A percentile compares a stretch with the other conserved stretches of the same genome.
Conservation (phyloP, 2,888 invertebrate genomes). For the Neoascia interrupta region DNA sequence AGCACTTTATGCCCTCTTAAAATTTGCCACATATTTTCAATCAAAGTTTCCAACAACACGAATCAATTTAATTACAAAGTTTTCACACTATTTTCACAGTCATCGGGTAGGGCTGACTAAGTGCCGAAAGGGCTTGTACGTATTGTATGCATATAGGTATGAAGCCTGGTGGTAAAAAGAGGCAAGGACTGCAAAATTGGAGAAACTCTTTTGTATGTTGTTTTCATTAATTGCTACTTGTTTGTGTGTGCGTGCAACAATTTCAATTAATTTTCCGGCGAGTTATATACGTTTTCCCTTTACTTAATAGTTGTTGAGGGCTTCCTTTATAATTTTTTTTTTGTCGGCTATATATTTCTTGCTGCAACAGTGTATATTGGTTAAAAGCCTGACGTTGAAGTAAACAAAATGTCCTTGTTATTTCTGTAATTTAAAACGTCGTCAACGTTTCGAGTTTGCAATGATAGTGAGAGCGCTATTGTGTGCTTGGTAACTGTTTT, state of each 20-base stretch:
- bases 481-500: conserved; percentile 55
- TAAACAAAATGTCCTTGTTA: conserved; percentile 51
- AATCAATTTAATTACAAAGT: conserved; percentile 64
- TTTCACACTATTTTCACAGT: conserved; percentile 54
- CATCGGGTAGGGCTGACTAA: conserved; percentile 12
- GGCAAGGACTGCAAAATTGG: conserved; percentile 47
- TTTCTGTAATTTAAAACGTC: too few species aligned
- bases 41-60: conserved; percentile 51
- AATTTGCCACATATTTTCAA: conserved; percentile 42
- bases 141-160: too few species aligned
- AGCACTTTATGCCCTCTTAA: conserved; percentile 18
- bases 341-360: not conserved
- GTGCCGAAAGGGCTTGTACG: not conserved
- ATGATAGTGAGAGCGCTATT: conserved; percentile 16
- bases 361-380: not conserved
- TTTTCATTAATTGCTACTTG: conserved; percentile 45
- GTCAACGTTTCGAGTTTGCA: conserved; percentile 18
- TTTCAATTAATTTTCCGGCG: conserved; percentile 65
- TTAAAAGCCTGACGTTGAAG: conserved; percentile 47
- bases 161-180: not conserved
- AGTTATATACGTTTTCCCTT: conserved; percentile 26
- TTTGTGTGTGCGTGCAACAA: conserved; percentile 61
- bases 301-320: conserved; percentile 39
- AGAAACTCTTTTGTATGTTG: conserved; percentile 52
- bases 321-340: conserved; percentile 17